Conservation (phyloP, 2,797 vertebrate genomes). For the Spheniscus humboldti region DNA sequence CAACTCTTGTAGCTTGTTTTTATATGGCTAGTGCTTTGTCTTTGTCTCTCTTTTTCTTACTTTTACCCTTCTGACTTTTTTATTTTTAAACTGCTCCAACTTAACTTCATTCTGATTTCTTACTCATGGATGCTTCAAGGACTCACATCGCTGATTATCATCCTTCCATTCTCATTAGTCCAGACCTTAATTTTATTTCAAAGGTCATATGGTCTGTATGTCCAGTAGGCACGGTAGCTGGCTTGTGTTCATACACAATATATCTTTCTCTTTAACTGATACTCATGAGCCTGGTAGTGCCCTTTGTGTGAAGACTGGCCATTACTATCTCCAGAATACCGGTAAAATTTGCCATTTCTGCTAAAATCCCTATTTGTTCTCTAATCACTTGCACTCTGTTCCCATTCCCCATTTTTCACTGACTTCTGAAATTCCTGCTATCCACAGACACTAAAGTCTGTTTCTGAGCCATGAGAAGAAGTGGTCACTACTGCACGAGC, state of each 20-base stretch:
- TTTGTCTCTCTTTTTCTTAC: constrained; percentile 1
- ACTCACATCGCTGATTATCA: not conserved
- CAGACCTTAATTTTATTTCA: constrained; percentile 47
- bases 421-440: not conserved
- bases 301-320: not conserved
- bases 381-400: not conserved
- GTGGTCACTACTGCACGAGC: not conserved
- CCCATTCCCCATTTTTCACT: not conserved
- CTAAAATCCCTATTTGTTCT: not conserved
- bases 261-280: not conserved
- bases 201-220: constrained; percentile 18
- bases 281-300: not conserved
- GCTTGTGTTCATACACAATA: not conserved
- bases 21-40: not conserved
- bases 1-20: constrained; percentile 10
- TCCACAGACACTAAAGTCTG: not conserved
- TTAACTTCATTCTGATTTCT: constrained; percentile 17
- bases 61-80: not conserved
- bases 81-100: constrained; percentile 16
- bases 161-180: constrained; percentile 28
- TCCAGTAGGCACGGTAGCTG: not conserved
- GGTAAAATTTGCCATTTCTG: not conserved
- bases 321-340: not conserved
- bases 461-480: not conserved
- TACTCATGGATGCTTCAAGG: constrained; percentile 26